A percentile compares a stretch with the other conserved stretches of the same genome.
Conservation (phyloP, 2,888 invertebrate species). For the Epistrophella euchroma region DNA sequence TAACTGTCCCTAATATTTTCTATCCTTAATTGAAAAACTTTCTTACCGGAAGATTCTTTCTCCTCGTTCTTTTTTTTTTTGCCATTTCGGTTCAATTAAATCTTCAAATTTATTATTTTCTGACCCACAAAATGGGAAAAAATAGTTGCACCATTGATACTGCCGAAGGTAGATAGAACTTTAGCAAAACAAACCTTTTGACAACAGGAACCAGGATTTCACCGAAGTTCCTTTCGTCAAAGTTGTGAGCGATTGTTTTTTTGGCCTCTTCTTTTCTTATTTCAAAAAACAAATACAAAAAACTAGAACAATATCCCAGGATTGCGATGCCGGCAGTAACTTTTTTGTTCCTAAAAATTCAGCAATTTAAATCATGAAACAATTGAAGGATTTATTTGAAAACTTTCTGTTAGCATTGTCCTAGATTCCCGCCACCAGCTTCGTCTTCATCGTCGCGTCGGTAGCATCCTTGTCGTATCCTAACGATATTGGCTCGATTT, state of each 20-base stretch:
- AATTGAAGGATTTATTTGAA: conserved; percentile 75
- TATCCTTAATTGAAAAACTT: conserved; percentile 73
- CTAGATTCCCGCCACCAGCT: conserved; percentile 44
- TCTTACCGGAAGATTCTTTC: conserved; percentile 53
- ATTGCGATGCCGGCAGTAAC: conserved; percentile 50
- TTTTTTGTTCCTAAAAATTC: conserved; percentile 42
- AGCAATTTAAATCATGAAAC: conserved; percentile 70
- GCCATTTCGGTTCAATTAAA: conserved; percentile 62
- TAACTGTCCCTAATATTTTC: conserved; percentile 61
- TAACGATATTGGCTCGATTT: conserved; percentile 69
- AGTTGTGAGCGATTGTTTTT: conserved; percentile 65
- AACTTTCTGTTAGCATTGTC: conserved; percentile 66
- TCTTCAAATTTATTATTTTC: conserved; percentile 62
- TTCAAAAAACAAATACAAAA: background rate
- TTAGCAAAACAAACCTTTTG: conserved; percentile 43
- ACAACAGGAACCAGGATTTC: conserved; percentile 46
- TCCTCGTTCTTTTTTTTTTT: background rate
- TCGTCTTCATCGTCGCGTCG: background rate
- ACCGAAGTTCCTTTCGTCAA: conserved; percentile 50
- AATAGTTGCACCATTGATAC: conserved; percentile 40
- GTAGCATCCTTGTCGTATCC: conserved; percentile 29
- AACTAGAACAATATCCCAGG: conserved; percentile 2
- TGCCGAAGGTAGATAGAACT: conserved; percentile 33
- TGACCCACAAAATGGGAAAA: conserved; percentile 65
- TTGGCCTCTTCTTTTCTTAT: background rate